Conservation (phyloP, 2,113 vertebrate genomes). For the Callorhinus ursinus region DNA sequence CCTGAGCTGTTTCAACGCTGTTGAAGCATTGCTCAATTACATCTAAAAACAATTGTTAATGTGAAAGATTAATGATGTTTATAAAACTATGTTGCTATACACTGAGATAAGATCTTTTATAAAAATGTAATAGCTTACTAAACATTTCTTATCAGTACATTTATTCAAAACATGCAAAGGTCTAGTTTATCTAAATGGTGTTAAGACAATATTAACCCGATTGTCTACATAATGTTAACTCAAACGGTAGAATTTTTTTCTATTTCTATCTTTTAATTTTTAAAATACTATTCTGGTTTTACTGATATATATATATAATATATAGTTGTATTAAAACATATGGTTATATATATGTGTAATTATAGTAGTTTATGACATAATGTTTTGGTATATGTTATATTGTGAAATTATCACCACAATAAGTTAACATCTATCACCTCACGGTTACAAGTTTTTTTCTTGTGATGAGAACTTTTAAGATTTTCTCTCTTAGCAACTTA, state of each 20-base stretch:
- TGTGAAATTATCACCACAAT: background rate
- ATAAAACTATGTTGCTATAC: conserved; percentile 22
- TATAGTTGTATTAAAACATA: too few species aligned
- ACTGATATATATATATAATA: background rate
- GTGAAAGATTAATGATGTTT: conserved; percentile 50
- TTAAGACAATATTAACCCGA: background rate
- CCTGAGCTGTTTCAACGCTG: conserved; percentile 31
- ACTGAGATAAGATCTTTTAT: background rate
- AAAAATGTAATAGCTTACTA: conserved; percentile 11
- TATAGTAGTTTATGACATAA: background rate
- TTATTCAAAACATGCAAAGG: background rate
- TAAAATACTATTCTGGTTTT: background rate
- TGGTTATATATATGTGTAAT: background rate
- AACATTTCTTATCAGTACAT: background rate
- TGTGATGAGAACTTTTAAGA: background rate
- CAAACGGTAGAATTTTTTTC: background rate
- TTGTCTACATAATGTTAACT: background rate
- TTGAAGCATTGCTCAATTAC: conserved; percentile 42
- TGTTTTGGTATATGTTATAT: background rate
- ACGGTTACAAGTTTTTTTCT: background rate
- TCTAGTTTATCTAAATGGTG: background rate
- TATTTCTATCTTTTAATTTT: background rate
- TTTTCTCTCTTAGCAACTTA: background rate
- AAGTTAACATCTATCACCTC: background rate
- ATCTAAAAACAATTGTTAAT: conserved; percentile 21